Conservation (phyloP, 1,140 invertebrate genomes). For the Drosophila watanabei region DNA sequence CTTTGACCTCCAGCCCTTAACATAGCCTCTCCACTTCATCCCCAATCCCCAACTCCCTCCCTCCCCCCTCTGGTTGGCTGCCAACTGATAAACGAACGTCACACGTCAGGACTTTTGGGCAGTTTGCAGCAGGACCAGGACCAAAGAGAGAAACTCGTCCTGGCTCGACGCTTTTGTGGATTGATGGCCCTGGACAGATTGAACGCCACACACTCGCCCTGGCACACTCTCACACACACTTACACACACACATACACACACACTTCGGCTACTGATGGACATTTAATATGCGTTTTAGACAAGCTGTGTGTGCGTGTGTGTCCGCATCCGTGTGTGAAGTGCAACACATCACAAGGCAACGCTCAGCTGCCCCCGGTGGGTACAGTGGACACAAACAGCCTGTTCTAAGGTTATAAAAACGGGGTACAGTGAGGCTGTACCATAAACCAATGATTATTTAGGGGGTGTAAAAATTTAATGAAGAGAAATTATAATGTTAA, state of each 20-base stretch:
- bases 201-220: slow-evolving; percentile 48
- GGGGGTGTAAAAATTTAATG: too few relatives aligned
- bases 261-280: slow-evolving; percentile 58
- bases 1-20: slow-evolving; percentile 11
- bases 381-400: slow-evolving; percentile 9
- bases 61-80: slow-evolving; percentile 26
- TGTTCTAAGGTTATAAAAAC: too few relatives aligned
- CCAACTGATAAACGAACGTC: slow-evolving; percentile 80
- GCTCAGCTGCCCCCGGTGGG: slow-evolving; percentile 24
- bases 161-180: slow-evolving; percentile 74
- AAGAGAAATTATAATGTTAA: neutral
- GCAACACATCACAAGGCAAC: slow-evolving; percentile 47
- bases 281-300: slow-evolving; percentile 81
- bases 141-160: slow-evolving; percentile 32
- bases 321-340: slow-evolving; percentile 45
- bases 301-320: slow-evolving; percentile 35
- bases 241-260: neutral
- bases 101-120: slow-evolving; percentile 68
- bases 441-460: too few relatives aligned
- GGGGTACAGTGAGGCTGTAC: neutral
- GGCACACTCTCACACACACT: slow-evolving; percentile 9
- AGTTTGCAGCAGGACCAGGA: slow-evolving; percentile 33
- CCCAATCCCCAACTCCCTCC: neutral
- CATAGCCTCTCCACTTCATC: neutral
- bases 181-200: slow-evolving; percentile 78